A percentile compares a stretch with the other conserved stretches of the same genome.
Evolutionary conservation across 2,113 vertebrate species (phyloP).

Genomic region (Anser brachyrhynchus): DNA sequence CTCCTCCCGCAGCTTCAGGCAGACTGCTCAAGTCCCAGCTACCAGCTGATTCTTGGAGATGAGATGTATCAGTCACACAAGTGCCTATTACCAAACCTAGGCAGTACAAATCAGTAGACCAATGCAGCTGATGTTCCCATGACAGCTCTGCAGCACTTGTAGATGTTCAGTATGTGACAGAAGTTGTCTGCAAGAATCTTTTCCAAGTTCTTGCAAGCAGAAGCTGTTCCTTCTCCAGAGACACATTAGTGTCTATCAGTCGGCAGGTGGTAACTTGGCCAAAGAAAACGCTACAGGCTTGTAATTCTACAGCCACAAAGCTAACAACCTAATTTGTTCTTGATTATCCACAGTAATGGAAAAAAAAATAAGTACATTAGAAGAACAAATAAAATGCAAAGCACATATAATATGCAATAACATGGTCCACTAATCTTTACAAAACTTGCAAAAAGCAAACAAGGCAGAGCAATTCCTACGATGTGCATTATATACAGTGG

Average conservation of each 20-base stretch:
- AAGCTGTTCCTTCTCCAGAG: not conserved
- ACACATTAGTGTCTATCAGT: not conserved
- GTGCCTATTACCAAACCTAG: not conserved
- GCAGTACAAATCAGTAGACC: not conserved
- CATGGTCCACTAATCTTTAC: not conserved
- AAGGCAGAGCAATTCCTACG: not conserved
- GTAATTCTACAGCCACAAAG: not conserved
- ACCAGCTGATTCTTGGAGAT: not conserved
- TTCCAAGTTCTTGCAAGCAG: not conserved
- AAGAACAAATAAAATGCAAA: not conserved
- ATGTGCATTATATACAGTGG: not conserved
- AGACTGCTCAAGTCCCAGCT: not conserved
- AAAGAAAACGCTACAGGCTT: not conserved
- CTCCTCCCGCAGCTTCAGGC: not conserved
- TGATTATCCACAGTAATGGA: rapidly evolving
- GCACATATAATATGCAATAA: not conserved
- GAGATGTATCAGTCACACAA: not conserved
- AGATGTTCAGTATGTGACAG: not conserved
- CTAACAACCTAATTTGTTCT: not conserved
- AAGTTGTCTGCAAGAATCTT: not conserved
- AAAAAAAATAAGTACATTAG: not conserved
- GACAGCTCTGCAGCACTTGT: not conserved
- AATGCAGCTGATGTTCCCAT: slow-evolving; percentile 28
- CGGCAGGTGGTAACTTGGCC: not conserved
- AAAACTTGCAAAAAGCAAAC: not conserved